phyloP scores from a whole-genome alignment of 2,888 invertebrate species.

The Erebia epiphron region DNA sequence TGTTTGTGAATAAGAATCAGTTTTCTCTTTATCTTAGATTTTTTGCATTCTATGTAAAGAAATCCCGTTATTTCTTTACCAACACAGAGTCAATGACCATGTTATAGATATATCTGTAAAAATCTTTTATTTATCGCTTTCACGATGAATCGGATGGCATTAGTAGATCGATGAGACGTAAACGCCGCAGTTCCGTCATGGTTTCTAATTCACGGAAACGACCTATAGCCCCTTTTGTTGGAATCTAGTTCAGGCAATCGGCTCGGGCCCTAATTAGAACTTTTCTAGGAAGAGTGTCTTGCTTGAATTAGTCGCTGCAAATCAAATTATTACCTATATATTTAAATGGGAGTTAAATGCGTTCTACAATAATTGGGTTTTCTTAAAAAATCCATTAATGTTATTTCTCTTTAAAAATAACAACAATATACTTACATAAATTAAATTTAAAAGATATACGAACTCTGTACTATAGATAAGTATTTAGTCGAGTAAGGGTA shows the following conservation, averaged over 20 bases:
- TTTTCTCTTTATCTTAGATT: background rate
- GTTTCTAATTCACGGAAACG: slow-evolving; percentile 55
- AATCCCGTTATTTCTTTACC: background rate
- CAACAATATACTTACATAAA: too few species aligned
- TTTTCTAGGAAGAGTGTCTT: background rate
- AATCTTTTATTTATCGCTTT: slow-evolving; percentile 20
- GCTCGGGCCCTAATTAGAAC: slow-evolving; percentile 22
- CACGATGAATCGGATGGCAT: slow-evolving; percentile 22
- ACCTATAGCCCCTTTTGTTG: slow-evolving; percentile 45
- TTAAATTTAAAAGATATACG: too few species aligned
- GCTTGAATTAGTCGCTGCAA: background rate
- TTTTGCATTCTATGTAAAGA: slow-evolving; percentile 1
- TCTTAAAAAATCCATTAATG: too few species aligned
- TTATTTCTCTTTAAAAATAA: too few species aligned
- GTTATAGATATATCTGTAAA: slow-evolving; percentile 10
- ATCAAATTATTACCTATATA: background rate
- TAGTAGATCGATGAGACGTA: slow-evolving; percentile 23
- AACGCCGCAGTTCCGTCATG: slow-evolving; percentile 42
- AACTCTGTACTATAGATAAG: too few species aligned
- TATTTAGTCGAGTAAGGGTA: too few species aligned
- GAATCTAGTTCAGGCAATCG: slow-evolving; percentile 39
- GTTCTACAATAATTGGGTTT: too few species aligned
- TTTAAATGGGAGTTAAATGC: too few species aligned
- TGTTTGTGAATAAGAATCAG: background rate
- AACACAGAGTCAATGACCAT: slow-evolving; percentile 2